Evolutionary conservation across 1,140 invertebrate species (phyloP), one percentile per base, ranked within the genome.

Genomic region (Rhagoletis zephyria): DNA sequence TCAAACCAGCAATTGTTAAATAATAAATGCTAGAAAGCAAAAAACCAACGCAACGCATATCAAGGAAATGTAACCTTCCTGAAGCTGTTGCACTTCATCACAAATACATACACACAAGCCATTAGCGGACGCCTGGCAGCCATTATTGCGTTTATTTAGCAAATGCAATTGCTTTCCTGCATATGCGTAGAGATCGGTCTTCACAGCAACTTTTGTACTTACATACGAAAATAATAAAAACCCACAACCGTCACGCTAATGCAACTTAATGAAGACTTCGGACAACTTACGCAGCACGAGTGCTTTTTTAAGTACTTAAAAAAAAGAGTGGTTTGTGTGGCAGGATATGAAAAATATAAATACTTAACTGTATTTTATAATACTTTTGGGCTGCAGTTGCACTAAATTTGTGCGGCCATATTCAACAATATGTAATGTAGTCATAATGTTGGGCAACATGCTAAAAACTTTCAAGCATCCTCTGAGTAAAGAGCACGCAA

Each of bases 21-120:
- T 65, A 64, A 61, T 64, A 86, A 65, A 86, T 65, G 86, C 12
- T 19, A 77, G 63, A 56, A 74, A 77, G 30, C 30, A 30, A 30
- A 30, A 30, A 30, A 30, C 30, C 30, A 30, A 63, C 45, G 70
- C 81, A 65, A 51, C 81, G 87, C 77, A 40, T 65, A 70, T 59
- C 61, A 67, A 74, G 81, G 81, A 85, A 87, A 85, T 87, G 64
- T 85, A 85, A 85, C 87, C 87, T 87, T 87, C 87, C 81, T 85
- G 81, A 63, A 85, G 81, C 51, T 56, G 61, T 85, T 81, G 61
- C 12, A 85, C 59, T 85, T 85, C 51, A 85, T n/a, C 30, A 67
- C 64, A 40, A 30, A 19, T 30, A n/a, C n/a, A 30, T 30, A 30
- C 30, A 2, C 30, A 10, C 16, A n/a, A 81, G 48, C 48, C 48